Base-by-base conservation (phyloP, 2,797 vertebrate genomes). In the Hafferia zeledoni region DNA sequence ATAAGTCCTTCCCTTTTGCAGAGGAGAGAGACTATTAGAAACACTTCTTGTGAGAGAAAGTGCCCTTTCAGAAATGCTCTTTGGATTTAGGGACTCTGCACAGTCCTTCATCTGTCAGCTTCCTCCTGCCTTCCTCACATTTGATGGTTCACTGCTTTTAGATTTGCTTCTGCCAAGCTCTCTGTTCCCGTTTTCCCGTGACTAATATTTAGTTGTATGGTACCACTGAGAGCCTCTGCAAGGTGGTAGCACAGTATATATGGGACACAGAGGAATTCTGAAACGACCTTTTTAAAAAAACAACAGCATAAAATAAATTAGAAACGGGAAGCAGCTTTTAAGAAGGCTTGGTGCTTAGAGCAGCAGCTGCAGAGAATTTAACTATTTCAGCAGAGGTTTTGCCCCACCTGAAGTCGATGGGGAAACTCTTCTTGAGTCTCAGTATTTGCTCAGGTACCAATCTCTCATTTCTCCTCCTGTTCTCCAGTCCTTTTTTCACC, bases 101-200 rank as follows among this genome's bases (percentile, higher is more conserved):
- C 83, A 84, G 94, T 84, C 90, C 86, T 96, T 97, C 88, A 96
- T 44, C 86, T 94, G 94, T 91, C 93, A 95, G 75, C 95, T 94
- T 79, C 93, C 63, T 87, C 85, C 64, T 67, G 46, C 4, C 0
- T 70, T 91, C 74, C 50, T 91, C 70, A 70, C 79, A 43, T 89
- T 83, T 87, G 95, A 91, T 90, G 89, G 84, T 76, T 96, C 89
- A 59, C 64, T 89, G 84, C 91, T 93, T 90, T 92, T 81, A 93
- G 94, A 94, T 91, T 95, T 96, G 77, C 93, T 96, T 87, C 93
- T 95, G 68, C 80, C 83, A 94, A 77, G 78, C 85, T 95, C 65
- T 90, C 69, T 0, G 0, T 84, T 81, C 68, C 70, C 7, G 10
- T 67, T 94, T 91, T 93, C 90, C 76, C 87, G 90, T 94, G 96